A percentile compares a stretch with the other conserved stretches of the same genome.
Evolutionary conservation across 30 jellyfish, hydroid and myxozoan species (phyloP).

Genomic region (Hydractinia symbiolongicarpus): DNA sequence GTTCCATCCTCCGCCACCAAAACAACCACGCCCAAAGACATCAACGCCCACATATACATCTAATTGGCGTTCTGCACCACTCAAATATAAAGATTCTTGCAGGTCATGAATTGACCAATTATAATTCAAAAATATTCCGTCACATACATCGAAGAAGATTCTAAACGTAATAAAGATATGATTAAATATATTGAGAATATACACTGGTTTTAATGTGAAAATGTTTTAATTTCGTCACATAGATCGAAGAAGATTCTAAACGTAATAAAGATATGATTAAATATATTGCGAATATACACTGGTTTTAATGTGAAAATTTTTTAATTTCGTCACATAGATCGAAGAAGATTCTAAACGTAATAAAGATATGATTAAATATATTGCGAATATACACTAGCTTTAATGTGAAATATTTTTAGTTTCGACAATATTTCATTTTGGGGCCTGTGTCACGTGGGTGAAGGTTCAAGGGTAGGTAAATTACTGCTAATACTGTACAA

Average conservation of each 20-base stretch:
- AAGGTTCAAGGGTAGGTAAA: too few species aligned
- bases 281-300: too few species aligned
- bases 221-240: constrained; percentile 98
- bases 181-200: too few species aligned
- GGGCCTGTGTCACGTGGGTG: too few species aligned
- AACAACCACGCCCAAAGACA: constrained; percentile 93
- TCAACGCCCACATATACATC: constrained; percentile 97
- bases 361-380: not conserved
- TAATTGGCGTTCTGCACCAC: constrained; percentile 52
- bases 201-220: too few species aligned
- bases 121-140: constrained; percentile 89
- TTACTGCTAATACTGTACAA: too few species aligned
- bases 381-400: too few species aligned
- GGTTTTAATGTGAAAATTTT: too few species aligned
- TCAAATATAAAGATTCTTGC: constrained; percentile 43
- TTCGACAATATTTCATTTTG: too few species aligned
- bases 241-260: constrained; percentile 66
- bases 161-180: constrained; percentile 18
- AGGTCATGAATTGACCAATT: constrained; percentile 80
- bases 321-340: constrained; percentile 95
- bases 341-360: constrained; percentile 46
- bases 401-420: too few species aligned
- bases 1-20: constrained; percentile 98
- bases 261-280: not conserved
- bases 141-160: constrained; percentile 76